phyloP scores from a whole-genome alignment of 2,113 vertebrate species.

The Caloenas nicobarica region DNA sequence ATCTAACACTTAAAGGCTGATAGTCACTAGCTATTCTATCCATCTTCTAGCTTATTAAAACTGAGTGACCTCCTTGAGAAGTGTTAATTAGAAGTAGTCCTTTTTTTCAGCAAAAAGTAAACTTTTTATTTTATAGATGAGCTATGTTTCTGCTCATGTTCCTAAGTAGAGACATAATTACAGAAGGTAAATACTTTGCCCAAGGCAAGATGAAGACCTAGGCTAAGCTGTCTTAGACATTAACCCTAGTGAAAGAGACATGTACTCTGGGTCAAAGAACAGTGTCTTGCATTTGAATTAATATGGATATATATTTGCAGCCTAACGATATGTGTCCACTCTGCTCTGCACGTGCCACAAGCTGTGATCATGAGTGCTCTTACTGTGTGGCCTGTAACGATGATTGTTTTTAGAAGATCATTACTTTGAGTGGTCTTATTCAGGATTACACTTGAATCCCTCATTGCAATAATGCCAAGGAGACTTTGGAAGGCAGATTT shows the following conservation, averaged over 20 bases:
- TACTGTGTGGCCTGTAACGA: background rate
- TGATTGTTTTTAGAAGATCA: background rate
- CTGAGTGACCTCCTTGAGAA: background rate
- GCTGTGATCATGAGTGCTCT: background rate
- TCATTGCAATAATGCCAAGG: background rate
- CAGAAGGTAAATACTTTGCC: background rate
- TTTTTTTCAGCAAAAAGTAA: background rate
- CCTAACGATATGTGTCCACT: background rate
- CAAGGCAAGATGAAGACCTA: background rate
- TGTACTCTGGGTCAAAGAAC: background rate
- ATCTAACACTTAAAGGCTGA: background rate
- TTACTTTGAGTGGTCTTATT: background rate
- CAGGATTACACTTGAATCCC: background rate
- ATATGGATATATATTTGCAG: background rate
- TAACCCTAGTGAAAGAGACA: background rate
- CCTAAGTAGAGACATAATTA: background rate
- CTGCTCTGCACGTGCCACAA: background rate
- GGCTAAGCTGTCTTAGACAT: background rate
- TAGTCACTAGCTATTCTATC: background rate
- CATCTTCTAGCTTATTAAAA: background rate
- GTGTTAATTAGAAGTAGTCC: background rate
- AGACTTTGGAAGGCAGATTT: background rate
- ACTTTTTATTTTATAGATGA: background rate
- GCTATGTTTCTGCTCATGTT: background rate
- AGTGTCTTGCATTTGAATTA: background rate